A percentile compares a stretch with the other conserved stretches of the same genome.
phyloP scores from a whole-genome alignment of 1,140 invertebrate genomes.

The Tetragnatha versicolor region DNA sequence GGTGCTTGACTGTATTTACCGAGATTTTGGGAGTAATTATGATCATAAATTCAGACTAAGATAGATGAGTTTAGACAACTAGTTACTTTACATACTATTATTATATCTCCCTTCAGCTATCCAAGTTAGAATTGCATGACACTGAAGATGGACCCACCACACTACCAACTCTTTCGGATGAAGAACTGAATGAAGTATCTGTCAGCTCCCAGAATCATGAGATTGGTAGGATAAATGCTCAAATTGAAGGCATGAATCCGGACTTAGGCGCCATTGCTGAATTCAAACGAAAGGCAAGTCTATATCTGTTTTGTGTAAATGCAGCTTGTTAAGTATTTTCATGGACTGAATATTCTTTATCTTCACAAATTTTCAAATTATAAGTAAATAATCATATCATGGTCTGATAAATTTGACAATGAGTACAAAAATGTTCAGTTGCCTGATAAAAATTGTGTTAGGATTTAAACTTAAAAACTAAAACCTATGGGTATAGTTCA shows the following conservation, averaged over 20 bases:
- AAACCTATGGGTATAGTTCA: too few relatives aligned
- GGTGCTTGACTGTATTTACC: too few relatives aligned
- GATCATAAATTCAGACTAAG: too few relatives aligned
- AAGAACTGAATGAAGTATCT: conserved; percentile 11
- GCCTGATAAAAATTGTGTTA: too few relatives aligned
- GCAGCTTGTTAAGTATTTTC: background rate
- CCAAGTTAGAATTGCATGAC: conserved; percentile 25
- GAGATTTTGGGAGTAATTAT: too few relatives aligned
- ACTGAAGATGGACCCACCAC: conserved; percentile 6
- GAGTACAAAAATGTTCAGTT: too few relatives aligned
- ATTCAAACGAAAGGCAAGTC: conserved; percentile 34
- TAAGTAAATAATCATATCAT: too few relatives aligned
- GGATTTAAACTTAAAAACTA: too few relatives aligned
- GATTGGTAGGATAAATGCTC: background rate
- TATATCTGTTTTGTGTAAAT: background rate
- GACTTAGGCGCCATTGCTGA: conserved; percentile 37
- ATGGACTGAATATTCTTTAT: background rate
- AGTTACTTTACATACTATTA: too few relatives aligned
- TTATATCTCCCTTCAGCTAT: conserved; percentile 18
- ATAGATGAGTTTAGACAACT: too few relatives aligned
- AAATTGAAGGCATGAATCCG: conserved; percentile 34
- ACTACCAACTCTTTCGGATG: conserved; percentile 8
- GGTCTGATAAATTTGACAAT: too few relatives aligned
- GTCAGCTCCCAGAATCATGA: background rate
- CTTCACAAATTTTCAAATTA: too few relatives aligned